Conservation (phyloP, 2,797 vertebrate genomes). For the Microchirus variegatus region DNA sequence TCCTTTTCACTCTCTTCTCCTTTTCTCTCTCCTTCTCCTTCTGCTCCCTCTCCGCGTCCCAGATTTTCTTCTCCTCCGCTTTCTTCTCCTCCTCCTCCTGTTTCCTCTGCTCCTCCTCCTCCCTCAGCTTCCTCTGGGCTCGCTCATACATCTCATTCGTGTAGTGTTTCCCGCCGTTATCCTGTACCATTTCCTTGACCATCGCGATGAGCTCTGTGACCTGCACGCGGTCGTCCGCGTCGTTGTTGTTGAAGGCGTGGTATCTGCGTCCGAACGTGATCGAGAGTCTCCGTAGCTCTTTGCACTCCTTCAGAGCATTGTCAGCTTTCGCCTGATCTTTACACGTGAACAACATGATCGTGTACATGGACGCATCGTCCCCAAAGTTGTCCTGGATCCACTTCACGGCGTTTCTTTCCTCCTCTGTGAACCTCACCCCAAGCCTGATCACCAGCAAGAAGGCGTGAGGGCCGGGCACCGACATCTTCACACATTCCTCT, state of each 20-base stretch:
- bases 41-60: slow-evolving; percentile 70
- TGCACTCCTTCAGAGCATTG: slow-evolving; percentile 71
- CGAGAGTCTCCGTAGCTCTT: slow-evolving; percentile 68
- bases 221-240: slow-evolving; percentile 65
- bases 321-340: slow-evolving; percentile 74
- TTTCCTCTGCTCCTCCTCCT: slow-evolving; percentile 64
- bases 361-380: slow-evolving; percentile 74
- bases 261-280: slow-evolving; percentile 74
- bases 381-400: slow-evolving; percentile 81
- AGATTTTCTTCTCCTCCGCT: slow-evolving; percentile 67
- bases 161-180: slow-evolving; percentile 77
- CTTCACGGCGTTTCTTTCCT: slow-evolving; percentile 72
- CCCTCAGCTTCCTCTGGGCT: slow-evolving; percentile 67
- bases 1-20: slow-evolving; percentile 53
- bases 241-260: slow-evolving; percentile 78
- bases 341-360: slow-evolving; percentile 79
- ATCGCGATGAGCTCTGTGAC: slow-evolving; percentile 74
- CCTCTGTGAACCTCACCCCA: slow-evolving; percentile 72
- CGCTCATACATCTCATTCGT: slow-evolving; percentile 75
- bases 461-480: slow-evolving; percentile 75
- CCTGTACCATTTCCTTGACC: slow-evolving; percentile 72
- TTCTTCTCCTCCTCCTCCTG: slow-evolving; percentile 69
- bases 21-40: slow-evolving; percentile 53
- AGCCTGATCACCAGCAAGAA: slow-evolving; percentile 77
- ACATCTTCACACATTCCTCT: slow-evolving; percentile 74